phyloP scores from a whole-genome alignment of 1,140 invertebrate species.

The Fopius arisanus region DNA sequence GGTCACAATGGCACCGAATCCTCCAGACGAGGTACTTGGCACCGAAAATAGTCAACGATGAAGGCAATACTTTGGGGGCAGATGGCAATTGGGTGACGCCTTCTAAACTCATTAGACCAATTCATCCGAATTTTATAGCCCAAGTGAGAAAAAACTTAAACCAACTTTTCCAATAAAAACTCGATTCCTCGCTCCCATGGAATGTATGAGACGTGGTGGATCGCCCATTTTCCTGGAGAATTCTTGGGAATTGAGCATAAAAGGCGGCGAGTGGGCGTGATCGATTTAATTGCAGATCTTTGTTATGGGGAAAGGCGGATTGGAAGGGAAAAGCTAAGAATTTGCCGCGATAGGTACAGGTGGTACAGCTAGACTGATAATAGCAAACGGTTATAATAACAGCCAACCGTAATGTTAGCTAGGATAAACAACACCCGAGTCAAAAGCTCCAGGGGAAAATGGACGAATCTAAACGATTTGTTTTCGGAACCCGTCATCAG shows the following conservation, averaged over 20 bases:
- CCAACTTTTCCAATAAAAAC: not conserved
- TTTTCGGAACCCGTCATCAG: too few species aligned
- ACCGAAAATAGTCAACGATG: not conserved
- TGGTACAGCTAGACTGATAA: constrained; percentile 36
- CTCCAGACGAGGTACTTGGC: not conserved
- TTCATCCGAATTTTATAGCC: constrained; percentile 23
- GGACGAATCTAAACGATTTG: too few species aligned
- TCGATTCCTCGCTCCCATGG: not conserved
- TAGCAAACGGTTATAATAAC: constrained; percentile 51
- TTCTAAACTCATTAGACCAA: constrained; percentile 48
- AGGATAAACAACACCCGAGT: not conserved
- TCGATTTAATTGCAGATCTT: constrained; percentile 44
- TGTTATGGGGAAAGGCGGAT: constrained; percentile 1
- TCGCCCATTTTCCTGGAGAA: not conserved
- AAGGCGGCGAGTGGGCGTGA: constrained; percentile 26
- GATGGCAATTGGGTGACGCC: constrained; percentile 41
- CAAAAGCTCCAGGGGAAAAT: not conserved
- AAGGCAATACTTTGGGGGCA: too few species aligned
- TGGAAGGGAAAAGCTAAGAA: not conserved
- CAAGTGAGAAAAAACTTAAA: not conserved
- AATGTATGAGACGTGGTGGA: not conserved
- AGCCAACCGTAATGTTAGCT: constrained; percentile 11
- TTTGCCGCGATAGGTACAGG: not conserved
- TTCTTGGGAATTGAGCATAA: not conserved
- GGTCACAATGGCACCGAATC: not conserved